Conservation (phyloP, 2,113 vertebrate species). For the Megaptera novaeangliae region DNA sequence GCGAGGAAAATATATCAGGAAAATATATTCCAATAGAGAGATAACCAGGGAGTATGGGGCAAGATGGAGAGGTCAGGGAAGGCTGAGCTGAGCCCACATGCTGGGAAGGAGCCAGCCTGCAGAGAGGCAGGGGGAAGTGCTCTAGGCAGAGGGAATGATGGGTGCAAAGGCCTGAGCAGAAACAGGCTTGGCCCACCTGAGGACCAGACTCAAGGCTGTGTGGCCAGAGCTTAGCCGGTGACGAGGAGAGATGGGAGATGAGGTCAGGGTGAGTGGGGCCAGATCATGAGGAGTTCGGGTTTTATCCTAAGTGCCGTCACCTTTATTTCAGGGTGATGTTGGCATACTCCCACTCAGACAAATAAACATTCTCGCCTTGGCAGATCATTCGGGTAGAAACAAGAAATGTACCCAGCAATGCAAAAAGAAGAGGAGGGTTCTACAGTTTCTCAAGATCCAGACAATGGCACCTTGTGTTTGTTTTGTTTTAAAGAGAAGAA, state of each 20-base stretch:
- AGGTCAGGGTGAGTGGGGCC: no score
- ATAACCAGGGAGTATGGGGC: accelerated
- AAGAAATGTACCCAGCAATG: neutral
- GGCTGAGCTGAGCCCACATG: neutral
- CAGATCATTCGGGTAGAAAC: neutral
- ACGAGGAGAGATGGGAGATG: no score
- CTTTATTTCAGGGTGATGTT: neutral
- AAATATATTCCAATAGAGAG: neutral
- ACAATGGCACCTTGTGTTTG: neutral
- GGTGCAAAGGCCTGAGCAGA: neutral
- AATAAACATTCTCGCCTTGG: neutral
- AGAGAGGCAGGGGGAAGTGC: no score
- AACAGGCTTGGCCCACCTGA: neutral
- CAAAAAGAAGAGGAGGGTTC: neutral
- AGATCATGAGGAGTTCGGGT: neutral
- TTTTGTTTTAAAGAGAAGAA: neutral
- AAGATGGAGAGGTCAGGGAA: no score
- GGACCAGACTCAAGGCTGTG: neutral
- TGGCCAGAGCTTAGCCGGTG: no score
- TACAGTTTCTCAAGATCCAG: neutral
- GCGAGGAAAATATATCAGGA: neutral
- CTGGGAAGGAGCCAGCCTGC: neutral
- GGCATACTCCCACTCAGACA: neutral
- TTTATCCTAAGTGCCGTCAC: neutral
- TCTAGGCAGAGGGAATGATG: neutral